Evolutionary conservation across 2,888 invertebrate species (phyloP).

Genomic region (Drosophila planitibia): DNA sequence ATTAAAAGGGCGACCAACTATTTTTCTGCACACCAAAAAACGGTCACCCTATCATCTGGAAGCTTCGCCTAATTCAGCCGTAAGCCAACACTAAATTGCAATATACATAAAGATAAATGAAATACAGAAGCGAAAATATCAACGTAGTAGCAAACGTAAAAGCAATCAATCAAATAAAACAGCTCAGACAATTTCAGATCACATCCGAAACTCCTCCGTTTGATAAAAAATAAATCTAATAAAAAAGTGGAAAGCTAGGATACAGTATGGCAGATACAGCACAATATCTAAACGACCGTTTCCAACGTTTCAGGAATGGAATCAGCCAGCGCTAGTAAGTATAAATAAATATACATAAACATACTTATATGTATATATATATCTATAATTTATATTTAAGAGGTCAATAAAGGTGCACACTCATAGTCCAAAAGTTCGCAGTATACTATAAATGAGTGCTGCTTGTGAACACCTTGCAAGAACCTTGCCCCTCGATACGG

Average conservation of each 20-base stretch:
- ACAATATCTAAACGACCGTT: slow-evolving; percentile 64
- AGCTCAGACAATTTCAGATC: slow-evolving; percentile 30
- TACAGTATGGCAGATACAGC: slow-evolving; percentile 67
- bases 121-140: slow-evolving; percentile 34
- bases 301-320: slow-evolving; percentile 79
- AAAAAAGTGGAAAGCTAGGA: slow-evolving; percentile 28
- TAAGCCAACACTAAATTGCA: slow-evolving; percentile 57
- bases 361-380: slow-evolving; percentile 3
- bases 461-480: background rate
- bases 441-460: background rate
- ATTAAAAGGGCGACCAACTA: slow-evolving; percentile 12
- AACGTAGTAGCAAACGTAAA: slow-evolving; percentile 60
- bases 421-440: slow-evolving; percentile 17
- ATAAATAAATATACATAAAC: slow-evolving; percentile 7
- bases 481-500: slow-evolving; percentile 15
- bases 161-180: slow-evolving; percentile 39
- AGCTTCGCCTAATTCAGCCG: slow-evolving; percentile 19
- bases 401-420: slow-evolving; percentile 3
- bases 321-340: slow-evolving; percentile 84
- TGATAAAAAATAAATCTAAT: slow-evolving; percentile 52
- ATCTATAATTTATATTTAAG: background rate
- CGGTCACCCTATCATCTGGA: slow-evolving; percentile 47
- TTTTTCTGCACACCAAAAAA: background rate
- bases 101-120: slow-evolving; percentile 46
- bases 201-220: slow-evolving; percentile 72